A percentile compares a stretch with the other conserved stretches of the same genome.
These are phyloP conservation scores for Pherbina coryleti DNA, from an alignment of 2,888 invertebrate genomes.

Conservation along the genomic window DNA sequence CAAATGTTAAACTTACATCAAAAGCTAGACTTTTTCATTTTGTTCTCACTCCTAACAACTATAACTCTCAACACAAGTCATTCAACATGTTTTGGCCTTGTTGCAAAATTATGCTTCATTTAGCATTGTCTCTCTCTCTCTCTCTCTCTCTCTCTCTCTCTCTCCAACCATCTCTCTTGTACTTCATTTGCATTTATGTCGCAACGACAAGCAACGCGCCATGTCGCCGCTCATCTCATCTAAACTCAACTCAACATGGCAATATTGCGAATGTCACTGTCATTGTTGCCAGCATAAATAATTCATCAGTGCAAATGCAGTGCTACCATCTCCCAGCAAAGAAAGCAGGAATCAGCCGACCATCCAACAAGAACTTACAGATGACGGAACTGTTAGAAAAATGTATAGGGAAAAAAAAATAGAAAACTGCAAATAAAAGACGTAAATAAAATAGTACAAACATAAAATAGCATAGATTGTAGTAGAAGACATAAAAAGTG, in stretches of 20 bases:
- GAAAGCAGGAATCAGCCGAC: not conserved
- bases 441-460: not conserved
- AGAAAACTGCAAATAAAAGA: not conserved
- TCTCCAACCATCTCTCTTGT: not conserved
- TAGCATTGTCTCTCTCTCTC: too few species aligned
- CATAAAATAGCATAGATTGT: not conserved
- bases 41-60: too few species aligned
- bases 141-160: too few species aligned
- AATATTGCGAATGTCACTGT: conserved; percentile 12
- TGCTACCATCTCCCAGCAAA: not conserved
- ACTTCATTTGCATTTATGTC: conserved; percentile 11
- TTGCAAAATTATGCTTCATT: too few species aligned
- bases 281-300: conserved; percentile 26
- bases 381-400: not conserved
- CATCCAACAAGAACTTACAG: not conserved
- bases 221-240: not conserved
- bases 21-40: too few species aligned
- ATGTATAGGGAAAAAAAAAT: not conserved
- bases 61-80: too few species aligned
- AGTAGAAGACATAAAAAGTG: not conserved
- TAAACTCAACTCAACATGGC: not conserved
- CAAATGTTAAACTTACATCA: too few species aligned
- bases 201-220: not conserved
- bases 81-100: too few species aligned
- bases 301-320: conserved; percentile 9